Conservation (phyloP, 2,888 invertebrate species). For the Elmis aenea region DNA sequence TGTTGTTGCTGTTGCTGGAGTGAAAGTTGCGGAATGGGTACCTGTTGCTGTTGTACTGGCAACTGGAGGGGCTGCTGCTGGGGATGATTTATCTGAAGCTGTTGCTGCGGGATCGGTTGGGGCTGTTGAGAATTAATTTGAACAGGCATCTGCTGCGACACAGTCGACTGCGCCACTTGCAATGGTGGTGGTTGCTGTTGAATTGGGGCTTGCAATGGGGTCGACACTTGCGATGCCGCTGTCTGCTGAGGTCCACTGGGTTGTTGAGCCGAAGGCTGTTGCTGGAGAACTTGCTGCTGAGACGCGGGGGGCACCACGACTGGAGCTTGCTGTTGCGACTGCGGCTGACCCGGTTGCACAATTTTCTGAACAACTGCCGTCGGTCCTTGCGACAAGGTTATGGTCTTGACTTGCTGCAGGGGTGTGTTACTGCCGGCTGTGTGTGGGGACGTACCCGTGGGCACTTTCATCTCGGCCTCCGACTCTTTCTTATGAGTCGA, state of each 20-base stretch:
- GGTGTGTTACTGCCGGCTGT: conserved; percentile 8
- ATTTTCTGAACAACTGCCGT: conserved; percentile 13
- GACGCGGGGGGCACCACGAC: neutral
- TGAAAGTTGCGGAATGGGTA: neutral
- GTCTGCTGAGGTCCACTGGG: conserved; percentile 3
- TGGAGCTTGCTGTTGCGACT: neutral
- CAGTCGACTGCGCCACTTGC: too few species aligned
- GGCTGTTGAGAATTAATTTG: too few species aligned
- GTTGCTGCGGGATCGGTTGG: conserved; percentile 9
- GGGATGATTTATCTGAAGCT: conserved; percentile 9
- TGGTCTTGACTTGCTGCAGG: conserved; percentile 10
- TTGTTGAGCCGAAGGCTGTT: conserved; percentile 17
- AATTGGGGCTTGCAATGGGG: conserved; percentile 5
- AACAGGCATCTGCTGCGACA: too few species aligned
- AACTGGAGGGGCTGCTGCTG: conserved; percentile 9
- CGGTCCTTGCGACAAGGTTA: conserved; percentile 16
- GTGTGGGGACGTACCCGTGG: conserved; percentile 3
- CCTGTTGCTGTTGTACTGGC: conserved; percentile 5
- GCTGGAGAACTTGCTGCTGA: conserved; percentile 4
- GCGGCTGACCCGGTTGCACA: conserved; percentile 10
- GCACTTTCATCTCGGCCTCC: too few species aligned
- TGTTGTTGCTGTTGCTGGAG: conserved; percentile 1
- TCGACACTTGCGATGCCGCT: conserved; percentile 23
- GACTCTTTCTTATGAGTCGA: conserved; percentile 38
- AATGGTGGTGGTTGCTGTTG: conserved; percentile 31